Evolutionary conservation across 2,888 invertebrate genomes (phyloP).

Genomic region (Psylliodes chrysocephalus): DNA sequence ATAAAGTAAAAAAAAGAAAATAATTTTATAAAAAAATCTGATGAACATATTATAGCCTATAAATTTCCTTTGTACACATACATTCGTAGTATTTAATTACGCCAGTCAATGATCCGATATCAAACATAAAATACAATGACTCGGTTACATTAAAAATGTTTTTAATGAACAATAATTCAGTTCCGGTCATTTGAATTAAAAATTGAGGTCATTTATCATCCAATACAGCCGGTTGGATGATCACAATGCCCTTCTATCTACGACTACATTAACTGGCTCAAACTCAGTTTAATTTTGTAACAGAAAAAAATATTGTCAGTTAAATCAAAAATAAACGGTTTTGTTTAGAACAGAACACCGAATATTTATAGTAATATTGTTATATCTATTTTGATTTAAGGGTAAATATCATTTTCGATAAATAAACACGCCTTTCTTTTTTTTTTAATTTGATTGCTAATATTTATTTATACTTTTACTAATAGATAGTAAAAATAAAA

Average conservation of each 20-base stretch:
- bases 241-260: conserved; percentile 17
- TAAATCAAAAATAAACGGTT: conserved; percentile 8
- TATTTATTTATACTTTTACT: too few species aligned
- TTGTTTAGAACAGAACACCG: neutral
- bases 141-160: conserved; percentile 25
- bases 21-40: too few species aligned
- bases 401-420: too few species aligned
- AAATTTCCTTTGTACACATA: conserved; percentile 2
- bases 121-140: conserved; percentile 10
- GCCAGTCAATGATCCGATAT: conserved; percentile 4
- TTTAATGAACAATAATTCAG: conserved; percentile 26
- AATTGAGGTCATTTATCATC: conserved; percentile 24
- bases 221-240: conserved; percentile 14
- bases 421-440: too few species aligned
- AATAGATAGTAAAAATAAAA: too few species aligned
- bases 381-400: too few species aligned
- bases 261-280: conserved; percentile 2
- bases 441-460: too few species aligned
- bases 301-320: conserved; percentile 13
- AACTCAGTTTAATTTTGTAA: neutral
- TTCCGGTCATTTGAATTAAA: conserved; percentile 25
- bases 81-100: conserved; percentile 1
- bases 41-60: neutral
- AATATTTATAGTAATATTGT: conserved; percentile 1
- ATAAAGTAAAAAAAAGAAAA: too few species aligned